phyloP scores from a whole-genome alignment of 2,888 invertebrate genomes.

The Polydrusus tereticollis region DNA sequence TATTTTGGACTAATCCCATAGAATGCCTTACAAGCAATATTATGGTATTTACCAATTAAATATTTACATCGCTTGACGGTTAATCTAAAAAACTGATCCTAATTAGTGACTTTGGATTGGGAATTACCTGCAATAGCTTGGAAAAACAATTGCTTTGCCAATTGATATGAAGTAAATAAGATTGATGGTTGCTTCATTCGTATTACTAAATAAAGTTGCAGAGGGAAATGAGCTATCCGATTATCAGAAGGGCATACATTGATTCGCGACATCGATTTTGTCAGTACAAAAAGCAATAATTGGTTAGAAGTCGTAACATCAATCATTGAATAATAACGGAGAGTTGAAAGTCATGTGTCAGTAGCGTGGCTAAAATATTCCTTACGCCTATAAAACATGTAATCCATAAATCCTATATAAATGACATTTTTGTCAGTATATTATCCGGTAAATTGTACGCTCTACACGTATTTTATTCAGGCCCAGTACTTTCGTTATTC shows the following conservation, averaged over 20 bases:
- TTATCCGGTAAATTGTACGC: neutral
- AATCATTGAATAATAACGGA: slow-evolving; percentile 7
- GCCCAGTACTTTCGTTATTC: no score
- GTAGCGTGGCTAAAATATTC: slow-evolving; percentile 4
- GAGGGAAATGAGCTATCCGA: neutral
- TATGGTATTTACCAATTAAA: no score
- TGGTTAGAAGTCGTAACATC: slow-evolving; percentile 14
- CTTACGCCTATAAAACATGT: neutral
- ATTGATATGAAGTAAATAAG: neutral
- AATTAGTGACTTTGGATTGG: no score
- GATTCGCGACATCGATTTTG: slow-evolving; percentile 8
- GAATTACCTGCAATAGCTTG: no score
- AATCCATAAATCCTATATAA: neutral
- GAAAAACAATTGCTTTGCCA: no score
- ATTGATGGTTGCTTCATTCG: neutral
- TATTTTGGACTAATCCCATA: no score
- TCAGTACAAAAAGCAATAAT: slow-evolving; percentile 14
- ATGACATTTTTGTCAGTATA: neutral
- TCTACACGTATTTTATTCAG: no score
- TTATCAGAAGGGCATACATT: slow-evolving; percentile 13
- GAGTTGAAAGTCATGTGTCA: slow-evolving; percentile 9
- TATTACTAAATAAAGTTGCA: neutral
- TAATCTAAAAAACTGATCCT: no score
- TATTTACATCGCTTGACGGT: no score
- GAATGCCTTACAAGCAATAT: no score